These are phyloP conservation scores for Synergus japonicus DNA, from an alignment of 2,888 invertebrate species.

Conservation along the genomic window DNA sequence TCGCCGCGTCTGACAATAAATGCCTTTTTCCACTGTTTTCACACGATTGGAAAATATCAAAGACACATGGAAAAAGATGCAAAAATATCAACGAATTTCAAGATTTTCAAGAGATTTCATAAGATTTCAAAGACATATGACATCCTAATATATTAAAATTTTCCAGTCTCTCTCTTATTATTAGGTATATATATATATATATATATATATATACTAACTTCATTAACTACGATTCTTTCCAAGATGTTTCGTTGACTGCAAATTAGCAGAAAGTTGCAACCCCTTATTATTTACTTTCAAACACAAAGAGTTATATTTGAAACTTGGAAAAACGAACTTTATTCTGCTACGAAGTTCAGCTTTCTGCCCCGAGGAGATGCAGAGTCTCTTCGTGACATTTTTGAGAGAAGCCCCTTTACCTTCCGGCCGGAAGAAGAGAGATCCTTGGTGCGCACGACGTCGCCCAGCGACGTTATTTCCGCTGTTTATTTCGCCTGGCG, in stretches of 20 bases:
- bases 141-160: no score
- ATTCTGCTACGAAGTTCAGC: neutral
- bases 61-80: no score
- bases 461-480: slow-evolving; percentile 36
- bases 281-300: neutral
- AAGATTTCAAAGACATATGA: no score
- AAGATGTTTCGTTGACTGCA: neutral
- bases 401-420: slow-evolving; percentile 19
- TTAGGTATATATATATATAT: no score
- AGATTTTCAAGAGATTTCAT: no score
- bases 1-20: no score
- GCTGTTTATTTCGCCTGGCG: slow-evolving; percentile 37
- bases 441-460: slow-evolving; percentile 37
- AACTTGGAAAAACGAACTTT: neutral
- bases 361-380: neutral
- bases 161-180: neutral
- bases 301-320: neutral
- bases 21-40: no score
- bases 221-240: neutral
- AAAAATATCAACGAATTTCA: no score
- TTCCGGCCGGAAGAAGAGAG: slow-evolving; percentile 32
- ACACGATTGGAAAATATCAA: no score
- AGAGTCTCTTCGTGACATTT: slow-evolving; percentile 7
- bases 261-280: neutral
- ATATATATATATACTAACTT: neutral